Conservation (phyloP, 2,888 invertebrate genomes). For the Anodontia alba region DNA sequence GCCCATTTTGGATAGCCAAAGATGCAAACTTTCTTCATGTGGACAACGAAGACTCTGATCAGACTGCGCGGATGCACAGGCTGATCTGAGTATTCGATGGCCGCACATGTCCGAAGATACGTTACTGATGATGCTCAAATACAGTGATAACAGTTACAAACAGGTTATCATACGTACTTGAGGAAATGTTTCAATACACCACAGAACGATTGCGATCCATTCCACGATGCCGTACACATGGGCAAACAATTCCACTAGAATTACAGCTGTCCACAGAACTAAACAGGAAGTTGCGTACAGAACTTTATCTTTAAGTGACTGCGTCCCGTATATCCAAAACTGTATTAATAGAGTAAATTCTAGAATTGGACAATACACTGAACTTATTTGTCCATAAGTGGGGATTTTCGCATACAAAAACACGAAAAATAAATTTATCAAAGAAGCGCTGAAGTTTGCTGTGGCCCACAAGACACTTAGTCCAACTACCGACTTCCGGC, state of each 20-base stretch:
- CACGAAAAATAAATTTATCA: constrained; percentile 69
- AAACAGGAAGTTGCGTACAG: constrained; percentile 51
- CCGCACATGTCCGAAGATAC: too few species aligned
- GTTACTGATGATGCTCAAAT: too few species aligned
- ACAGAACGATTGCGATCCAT: constrained; percentile 66
- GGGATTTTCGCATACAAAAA: constrained; percentile 60
- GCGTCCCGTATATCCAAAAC: constrained; percentile 63
- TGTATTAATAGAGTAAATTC: constrained; percentile 64
- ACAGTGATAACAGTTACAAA: too few species aligned
- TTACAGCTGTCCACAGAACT: constrained; percentile 54
- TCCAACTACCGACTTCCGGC: constrained; percentile 67
- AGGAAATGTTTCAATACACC: constrained; percentile 70
- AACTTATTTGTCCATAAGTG: constrained; percentile 63
- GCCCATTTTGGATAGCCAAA: too few species aligned
- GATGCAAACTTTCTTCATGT: too few species aligned
- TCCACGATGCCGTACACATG: constrained; percentile 46
- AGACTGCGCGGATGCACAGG: too few species aligned
- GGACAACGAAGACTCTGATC: too few species aligned
- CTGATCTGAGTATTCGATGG: too few species aligned
- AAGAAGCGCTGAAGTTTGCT: constrained; percentile 68
- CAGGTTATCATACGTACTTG: constrained; percentile 52
- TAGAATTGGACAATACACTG: constrained; percentile 66
- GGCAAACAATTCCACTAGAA: constrained; percentile 53
- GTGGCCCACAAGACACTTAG: constrained; percentile 69
- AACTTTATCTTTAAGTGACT: constrained; percentile 33